Base-by-base conservation (phyloP, 1,140 invertebrate genomes). In the Frieseomelitta varia region DNA sequence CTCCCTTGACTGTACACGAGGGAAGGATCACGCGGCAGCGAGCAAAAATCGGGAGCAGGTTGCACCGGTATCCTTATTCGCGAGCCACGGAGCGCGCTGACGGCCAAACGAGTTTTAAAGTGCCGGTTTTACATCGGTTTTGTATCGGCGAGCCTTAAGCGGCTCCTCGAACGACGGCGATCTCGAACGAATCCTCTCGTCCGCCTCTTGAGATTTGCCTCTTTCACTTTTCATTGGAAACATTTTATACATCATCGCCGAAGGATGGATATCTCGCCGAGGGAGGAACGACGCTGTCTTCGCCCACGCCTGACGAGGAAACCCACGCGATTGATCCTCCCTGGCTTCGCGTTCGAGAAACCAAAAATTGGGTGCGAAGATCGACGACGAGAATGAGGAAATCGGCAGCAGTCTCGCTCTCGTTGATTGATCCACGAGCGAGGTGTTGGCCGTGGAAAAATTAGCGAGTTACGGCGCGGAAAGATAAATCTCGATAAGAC, bases 21-120 rank as follows among this genome's bases (percentile, higher is more conserved):
- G 85, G 81, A 77, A 85, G 80, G 73, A 85, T 77, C 24, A 6
- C 61, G 51, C 65, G 47, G 47, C 72, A 17, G 21, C 24, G 79
- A 19, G 73, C 74, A 86, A 86, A 86, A 84, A 84, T 86, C 81
- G 34, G 24, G 71, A 86, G 73, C 79, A 84, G 79, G 84, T 85
- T 69, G 83, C 76, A 86, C 81, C 83, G 79, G 84, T 76, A 86
- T 86, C 85, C 81, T 79, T 74, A 85, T 85, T 85, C 61, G 69
- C 65, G 65, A 51, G n/a, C 30, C 39, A 0, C 39, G 6, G 6
- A 6, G n/a, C n/a, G 67, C 71, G 61, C 73, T 47, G 39, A 47
- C 75, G 63, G 81, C 51, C n/a, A 85, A 84, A 88, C 81, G 75
- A 81, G 85, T 88, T 89, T 86, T 78, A 82, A 88, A 86, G 78